phyloP scores from a whole-genome alignment of 2,113 vertebrate genomes.

The Malurus cyaneus region DNA sequence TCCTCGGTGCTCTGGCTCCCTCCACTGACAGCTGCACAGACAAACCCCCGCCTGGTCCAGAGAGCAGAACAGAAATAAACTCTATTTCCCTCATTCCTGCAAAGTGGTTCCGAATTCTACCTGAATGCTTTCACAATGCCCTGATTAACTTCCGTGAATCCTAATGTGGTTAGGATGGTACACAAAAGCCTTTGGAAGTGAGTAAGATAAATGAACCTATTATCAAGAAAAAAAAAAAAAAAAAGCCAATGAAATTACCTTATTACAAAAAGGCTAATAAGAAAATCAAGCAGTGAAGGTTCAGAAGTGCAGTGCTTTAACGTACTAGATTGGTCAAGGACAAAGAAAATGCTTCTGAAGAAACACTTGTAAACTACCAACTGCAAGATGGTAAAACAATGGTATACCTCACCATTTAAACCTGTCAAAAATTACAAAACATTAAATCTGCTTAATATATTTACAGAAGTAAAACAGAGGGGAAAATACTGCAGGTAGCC shows the following conservation, averaged over 20 bases:
- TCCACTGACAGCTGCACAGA: neutral
- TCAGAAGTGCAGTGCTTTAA: neutral
- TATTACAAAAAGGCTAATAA: neutral
- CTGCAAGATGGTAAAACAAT: neutral
- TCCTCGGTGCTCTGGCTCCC: neutral
- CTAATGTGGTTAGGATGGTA: neutral
- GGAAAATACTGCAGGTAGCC: neutral
- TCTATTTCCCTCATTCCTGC: neutral
- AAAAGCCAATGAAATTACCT: neutral
- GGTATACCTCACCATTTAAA: neutral
- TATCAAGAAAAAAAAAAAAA: neutral
- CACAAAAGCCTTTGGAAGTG: neutral
- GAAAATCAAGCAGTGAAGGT: neutral
- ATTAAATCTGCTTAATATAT: neutral
- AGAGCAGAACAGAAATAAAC: neutral
- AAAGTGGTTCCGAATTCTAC: neutral
- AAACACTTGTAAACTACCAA: neutral
- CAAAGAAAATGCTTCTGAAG: neutral
- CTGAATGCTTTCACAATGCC: neutral
- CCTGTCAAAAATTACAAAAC: neutral
- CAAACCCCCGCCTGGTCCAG: fast-evolving
- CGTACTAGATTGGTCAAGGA: neutral
- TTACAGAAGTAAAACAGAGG: neutral
- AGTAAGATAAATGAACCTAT: neutral
- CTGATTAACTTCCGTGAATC: neutral